These are phyloP conservation scores for Brachionus asplanchnoidis DNA, from an alignment of 1,140 invertebrate species.

Conservation along the genomic window DNA sequence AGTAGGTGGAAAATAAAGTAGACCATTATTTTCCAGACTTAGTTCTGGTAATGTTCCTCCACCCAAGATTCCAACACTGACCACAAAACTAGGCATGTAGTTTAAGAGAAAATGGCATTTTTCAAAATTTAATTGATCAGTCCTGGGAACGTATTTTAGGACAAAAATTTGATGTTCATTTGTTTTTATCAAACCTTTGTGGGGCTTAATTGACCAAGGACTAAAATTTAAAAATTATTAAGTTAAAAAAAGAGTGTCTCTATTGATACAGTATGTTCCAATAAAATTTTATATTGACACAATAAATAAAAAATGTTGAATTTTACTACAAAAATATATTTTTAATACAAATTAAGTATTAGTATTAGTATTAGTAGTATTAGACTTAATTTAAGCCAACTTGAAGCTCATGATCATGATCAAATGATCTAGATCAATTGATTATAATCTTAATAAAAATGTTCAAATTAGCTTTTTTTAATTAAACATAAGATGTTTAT, in stretches of 20 bases:
- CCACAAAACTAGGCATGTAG: not conserved
- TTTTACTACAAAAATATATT: no score
- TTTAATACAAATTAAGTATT: no score
- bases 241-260: not conserved
- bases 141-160: slow-evolving; percentile 48
- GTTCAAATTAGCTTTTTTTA: no score
- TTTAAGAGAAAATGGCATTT: not conserved
- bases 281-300: no score
- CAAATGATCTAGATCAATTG: no score
- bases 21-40: slow-evolving; percentile 49
- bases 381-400: no score
- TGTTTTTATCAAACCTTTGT: slow-evolving; percentile 29
- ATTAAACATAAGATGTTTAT: no score
- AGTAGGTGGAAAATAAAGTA: slow-evolving; percentile 54
- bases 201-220: slow-evolving; percentile 25
- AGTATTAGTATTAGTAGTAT: no score
- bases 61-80: slow-evolving; percentile 45
- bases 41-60: slow-evolving; percentile 51
- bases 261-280: no score
- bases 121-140: not conserved
- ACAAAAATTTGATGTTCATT: slow-evolving; percentile 49
- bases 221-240: not conserved
- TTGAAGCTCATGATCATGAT: no score
- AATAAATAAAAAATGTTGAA: no score
- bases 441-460: no score